A percentile compares a stretch with the other conserved stretches of the same genome.
phyloP scores from a whole-genome alignment of 2,797 vertebrate species.

The Spheniscus humboldti region DNA sequence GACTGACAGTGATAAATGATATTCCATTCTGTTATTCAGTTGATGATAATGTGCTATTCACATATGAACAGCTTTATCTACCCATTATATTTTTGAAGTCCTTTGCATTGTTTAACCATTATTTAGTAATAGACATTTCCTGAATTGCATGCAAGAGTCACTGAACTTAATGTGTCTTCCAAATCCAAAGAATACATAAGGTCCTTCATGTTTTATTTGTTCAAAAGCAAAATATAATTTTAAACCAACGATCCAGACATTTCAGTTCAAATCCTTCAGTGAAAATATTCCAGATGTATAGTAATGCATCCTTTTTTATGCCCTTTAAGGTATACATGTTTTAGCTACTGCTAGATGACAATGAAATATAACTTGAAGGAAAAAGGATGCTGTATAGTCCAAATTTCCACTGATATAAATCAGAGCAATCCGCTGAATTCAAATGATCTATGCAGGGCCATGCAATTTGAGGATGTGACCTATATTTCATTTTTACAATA shows the following conservation, averaged over 20 bases:
- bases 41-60: constrained; percentile 58
- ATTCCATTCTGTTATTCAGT: constrained; percentile 47
- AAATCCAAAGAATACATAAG: neutral
- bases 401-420: neutral
- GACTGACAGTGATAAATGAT: constrained; percentile 65
- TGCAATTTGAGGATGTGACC: neutral
- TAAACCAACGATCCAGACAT: neutral
- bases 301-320: neutral
- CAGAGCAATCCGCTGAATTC: neutral
- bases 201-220: neutral
- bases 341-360: neutral
- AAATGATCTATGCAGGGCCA: neutral
- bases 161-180: neutral
- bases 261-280: neutral
- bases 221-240: neutral
- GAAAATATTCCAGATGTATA: neutral
- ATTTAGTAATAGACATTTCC: constrained; percentile 4
- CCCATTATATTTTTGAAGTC: constrained; percentile 9
- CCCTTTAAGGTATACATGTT: neutral
- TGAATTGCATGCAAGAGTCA: neutral
- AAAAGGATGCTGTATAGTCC: neutral
- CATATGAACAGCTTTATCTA: constrained; percentile 59
- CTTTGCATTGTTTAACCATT: constrained; percentile 28
- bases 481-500: neutral
- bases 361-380: neutral